Evolutionary conservation across 2,797 vertebrate species (phyloP).

Genomic region (Remorina albescens): DNA sequence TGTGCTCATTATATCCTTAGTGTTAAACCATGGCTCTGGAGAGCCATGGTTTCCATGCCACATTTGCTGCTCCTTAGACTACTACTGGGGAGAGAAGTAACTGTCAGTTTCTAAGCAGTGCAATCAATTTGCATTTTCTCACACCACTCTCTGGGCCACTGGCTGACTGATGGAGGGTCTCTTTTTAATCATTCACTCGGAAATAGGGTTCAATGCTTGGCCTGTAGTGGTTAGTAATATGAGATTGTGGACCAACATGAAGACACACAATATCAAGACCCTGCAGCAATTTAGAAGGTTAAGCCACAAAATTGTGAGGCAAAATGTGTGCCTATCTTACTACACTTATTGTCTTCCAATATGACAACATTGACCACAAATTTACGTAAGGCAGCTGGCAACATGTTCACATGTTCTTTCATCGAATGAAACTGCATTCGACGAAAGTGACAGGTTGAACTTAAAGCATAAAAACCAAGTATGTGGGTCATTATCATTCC

Average conservation of each 20-base stretch:
- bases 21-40: constrained; percentile 55
- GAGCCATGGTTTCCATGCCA: constrained; percentile 44
- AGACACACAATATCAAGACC: constrained; percentile 8
- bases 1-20: constrained; percentile 37
- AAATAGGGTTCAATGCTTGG: constrained; percentile 20
- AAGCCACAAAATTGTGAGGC: neutral
- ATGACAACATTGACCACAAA: constrained; percentile 18
- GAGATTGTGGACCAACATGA: constrained; percentile 14
- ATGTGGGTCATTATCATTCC: too few relatives aligned
- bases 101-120: constrained; percentile 36
- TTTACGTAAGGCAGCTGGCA: neutral
- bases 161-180: constrained; percentile 38
- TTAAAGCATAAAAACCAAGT: neutral
- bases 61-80: constrained; percentile 46
- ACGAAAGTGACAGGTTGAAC: neutral
- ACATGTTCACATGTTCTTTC: constrained; percentile 1
- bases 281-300: neutral
- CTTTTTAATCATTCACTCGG: constrained; percentile 60
- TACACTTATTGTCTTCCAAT: constrained; percentile 25
- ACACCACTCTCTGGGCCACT: constrained; percentile 42
- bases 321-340: neutral
- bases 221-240: constrained; percentile 18
- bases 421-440: constrained; percentile 26
- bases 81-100: constrained; percentile 32
- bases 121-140: constrained; percentile 68